Evolutionary conservation across 2,888 invertebrate species (phyloP).

Genomic region (Agriopis leucophaearia): DNA sequence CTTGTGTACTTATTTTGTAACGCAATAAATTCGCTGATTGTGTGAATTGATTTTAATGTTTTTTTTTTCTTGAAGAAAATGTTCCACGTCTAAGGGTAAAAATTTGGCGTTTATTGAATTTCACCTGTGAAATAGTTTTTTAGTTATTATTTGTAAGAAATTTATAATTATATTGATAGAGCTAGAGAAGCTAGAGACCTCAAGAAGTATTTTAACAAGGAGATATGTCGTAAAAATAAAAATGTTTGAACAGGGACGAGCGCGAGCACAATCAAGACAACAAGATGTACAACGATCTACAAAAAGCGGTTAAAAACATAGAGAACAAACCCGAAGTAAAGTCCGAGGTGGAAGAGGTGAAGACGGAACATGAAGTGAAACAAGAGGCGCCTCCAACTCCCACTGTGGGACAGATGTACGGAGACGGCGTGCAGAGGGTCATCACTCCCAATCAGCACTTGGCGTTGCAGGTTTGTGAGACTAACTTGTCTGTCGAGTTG

Average conservation of each 20-base stretch:
- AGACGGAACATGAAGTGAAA: constrained; percentile 67
- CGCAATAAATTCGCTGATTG: too few relatives aligned
- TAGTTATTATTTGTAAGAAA: too few relatives aligned
- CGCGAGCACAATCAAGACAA: constrained; percentile 66
- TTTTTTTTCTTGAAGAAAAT: too few relatives aligned
- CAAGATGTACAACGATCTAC: constrained; percentile 74
- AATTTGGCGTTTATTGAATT: too few relatives aligned
- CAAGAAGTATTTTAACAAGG: too few relatives aligned
- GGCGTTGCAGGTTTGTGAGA: constrained; percentile 66
- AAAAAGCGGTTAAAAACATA: constrained; percentile 76
- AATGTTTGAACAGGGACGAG: constrained; percentile 62
- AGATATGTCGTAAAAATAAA: too few relatives aligned
- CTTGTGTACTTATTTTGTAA: too few relatives aligned
- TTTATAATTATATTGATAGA: too few relatives aligned
- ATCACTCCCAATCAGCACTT: constrained; percentile 74
- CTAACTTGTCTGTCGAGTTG: not conserved
- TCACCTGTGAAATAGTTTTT: too few relatives aligned
- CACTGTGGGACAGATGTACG: constrained; percentile 61
- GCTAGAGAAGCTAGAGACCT: too few relatives aligned
- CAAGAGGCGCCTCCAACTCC: constrained; percentile 55
- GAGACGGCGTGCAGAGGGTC: constrained; percentile 68
- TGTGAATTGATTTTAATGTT: too few relatives aligned
- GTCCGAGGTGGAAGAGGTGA: constrained; percentile 65
- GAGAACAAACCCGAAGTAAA: constrained; percentile 70
- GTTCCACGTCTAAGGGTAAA: too few relatives aligned